Conservation (phyloP, 2,888 invertebrate genomes). For the Phlogophora meticulosa region DNA sequence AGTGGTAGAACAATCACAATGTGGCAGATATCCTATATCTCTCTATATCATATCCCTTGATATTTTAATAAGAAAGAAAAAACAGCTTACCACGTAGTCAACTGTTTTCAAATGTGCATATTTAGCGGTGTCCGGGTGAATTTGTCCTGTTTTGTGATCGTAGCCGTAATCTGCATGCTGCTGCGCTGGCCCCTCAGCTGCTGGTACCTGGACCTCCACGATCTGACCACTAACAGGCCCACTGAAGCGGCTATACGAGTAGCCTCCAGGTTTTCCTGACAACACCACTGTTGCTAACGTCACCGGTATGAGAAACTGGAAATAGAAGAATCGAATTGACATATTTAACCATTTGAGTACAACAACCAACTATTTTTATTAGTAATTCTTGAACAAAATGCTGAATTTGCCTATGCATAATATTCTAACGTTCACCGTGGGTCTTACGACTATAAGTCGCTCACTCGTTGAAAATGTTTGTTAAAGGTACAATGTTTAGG, state of each 20-base stretch:
- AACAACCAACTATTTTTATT: too few species aligned
- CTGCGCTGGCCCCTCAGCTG: conserved; percentile 84
- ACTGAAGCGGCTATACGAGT: conserved; percentile 93
- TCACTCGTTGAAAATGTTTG: too few species aligned
- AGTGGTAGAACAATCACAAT: too few species aligned
- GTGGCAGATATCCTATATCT: too few species aligned
- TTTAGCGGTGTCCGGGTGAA: conserved; percentile 87
- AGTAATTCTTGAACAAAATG: too few species aligned
- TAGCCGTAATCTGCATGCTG: conserved; percentile 89
- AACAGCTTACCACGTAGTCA: conserved; percentile 92
- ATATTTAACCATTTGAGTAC: too few species aligned
- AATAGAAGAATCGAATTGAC: conserved; percentile 3
- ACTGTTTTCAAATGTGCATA: conserved; percentile 91
- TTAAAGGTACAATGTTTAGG: too few species aligned
- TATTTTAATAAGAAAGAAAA: too few species aligned
- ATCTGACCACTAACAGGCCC: conserved; percentile 94
- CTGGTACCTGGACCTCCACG: conserved; percentile 90
- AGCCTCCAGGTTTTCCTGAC: conserved; percentile 88
- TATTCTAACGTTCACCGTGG: too few species aligned
- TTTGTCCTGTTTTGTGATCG: conserved; percentile 85
- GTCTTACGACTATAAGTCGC: too few species aligned
- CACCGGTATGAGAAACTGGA: conserved; percentile 77
- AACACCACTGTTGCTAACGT: conserved; percentile 74
- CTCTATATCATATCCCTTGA: too few species aligned
- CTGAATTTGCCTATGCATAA: too few species aligned